Percentiles rank a stretch among this genome's conserved stretches.
These are phyloP conservation scores for Cryptomyrus ogoouensis DNA, from an alignment of 2,113 vertebrate species.

Conservation along the genomic window DNA sequence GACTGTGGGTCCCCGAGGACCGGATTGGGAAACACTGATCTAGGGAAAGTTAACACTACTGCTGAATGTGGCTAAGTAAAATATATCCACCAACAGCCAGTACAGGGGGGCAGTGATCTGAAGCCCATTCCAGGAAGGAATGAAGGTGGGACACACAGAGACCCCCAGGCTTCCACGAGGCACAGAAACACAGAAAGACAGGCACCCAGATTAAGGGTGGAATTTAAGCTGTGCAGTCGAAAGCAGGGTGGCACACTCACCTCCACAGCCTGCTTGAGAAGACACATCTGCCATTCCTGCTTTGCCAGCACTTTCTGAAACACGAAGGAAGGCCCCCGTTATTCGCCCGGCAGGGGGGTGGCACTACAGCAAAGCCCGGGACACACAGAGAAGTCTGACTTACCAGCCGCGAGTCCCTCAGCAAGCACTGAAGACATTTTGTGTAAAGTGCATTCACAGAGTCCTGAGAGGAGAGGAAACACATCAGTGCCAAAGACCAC, in stretches of 20 bases:
- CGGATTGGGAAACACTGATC: neutral
- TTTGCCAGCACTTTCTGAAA: slow-evolving; percentile 81
- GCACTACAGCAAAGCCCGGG: neutral
- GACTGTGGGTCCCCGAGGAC: neutral
- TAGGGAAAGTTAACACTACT: neutral
- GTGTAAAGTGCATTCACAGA: slow-evolving; percentile 84
- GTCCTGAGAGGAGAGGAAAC: slow-evolving; percentile 61
- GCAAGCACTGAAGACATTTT: slow-evolving; percentile 89
- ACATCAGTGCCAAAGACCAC: neutral
- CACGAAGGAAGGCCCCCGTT: slow-evolving; percentile 7
- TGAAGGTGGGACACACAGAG: neutral
- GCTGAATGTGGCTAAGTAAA: neutral
- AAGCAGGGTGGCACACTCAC: slow-evolving; percentile 51
- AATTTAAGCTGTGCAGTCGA: neutral
- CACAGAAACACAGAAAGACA: neutral
- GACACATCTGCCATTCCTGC: slow-evolving; percentile 87
- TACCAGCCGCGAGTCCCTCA: slow-evolving; percentile 89
- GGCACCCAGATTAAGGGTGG: neutral
- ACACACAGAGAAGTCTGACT: slow-evolving; percentile 39
- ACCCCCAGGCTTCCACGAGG: neutral
- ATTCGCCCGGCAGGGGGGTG: neutral
- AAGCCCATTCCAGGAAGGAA: neutral
- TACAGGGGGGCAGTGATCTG: neutral
- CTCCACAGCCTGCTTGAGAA: slow-evolving; percentile 95
- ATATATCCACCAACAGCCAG: neutral